Conservation (phyloP, 2,797 vertebrate genomes). For the Passerculus sandwichensis region DNA sequence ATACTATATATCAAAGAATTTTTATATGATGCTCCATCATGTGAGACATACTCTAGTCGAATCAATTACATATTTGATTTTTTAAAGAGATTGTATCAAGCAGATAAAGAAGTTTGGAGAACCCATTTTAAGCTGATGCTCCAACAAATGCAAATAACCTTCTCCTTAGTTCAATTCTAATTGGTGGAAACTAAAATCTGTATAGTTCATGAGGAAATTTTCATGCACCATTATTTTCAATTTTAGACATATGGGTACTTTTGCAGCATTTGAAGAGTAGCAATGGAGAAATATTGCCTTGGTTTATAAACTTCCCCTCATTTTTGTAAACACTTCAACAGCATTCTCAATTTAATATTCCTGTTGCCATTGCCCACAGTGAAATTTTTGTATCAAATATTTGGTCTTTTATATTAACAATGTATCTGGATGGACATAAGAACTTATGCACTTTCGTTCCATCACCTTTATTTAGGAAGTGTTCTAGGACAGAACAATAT, state of each 20-base stretch:
- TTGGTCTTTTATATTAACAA: background rate
- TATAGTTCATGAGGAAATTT: conserved; percentile 10
- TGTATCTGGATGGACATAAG: background rate
- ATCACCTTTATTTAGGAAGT: background rate
- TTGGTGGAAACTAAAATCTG: background rate
- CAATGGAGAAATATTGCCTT: background rate
- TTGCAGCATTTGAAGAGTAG: background rate
- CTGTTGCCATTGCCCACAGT: background rate
- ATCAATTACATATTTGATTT: conserved; percentile 12
- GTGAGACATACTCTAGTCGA: background rate
- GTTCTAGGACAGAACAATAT: background rate
- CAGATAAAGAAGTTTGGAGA: background rate
- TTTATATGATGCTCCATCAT: background rate
- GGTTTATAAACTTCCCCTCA: background rate
- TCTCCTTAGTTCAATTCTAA: conserved; percentile 22
- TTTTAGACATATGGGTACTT: background rate
- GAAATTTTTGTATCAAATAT: background rate
- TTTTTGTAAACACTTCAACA: background rate
- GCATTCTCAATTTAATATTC: background rate
- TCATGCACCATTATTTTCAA: background rate
- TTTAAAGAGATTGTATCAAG: background rate
- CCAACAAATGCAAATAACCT: background rate
- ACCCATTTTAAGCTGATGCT: background rate
- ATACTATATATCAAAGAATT: background rate
- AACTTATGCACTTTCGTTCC: background rate